Evolutionary conservation across 2,113 vertebrate genomes (phyloP).

Genomic region (Sander lucioperca): DNA sequence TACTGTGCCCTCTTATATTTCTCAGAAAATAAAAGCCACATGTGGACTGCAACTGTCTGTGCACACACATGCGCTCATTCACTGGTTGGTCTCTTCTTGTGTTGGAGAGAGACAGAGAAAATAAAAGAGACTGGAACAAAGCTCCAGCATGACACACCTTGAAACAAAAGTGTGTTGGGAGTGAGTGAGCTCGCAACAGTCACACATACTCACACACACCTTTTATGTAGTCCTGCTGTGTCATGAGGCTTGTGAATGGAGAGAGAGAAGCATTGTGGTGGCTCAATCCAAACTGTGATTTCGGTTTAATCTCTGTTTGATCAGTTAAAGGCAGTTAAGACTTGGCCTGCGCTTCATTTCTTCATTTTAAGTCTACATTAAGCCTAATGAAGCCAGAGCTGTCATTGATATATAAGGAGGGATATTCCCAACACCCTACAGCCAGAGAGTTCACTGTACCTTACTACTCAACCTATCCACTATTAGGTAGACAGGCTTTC

Average conservation of each 20-base stretch:
- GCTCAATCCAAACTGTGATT: conserved; percentile 29
- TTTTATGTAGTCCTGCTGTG: conserved; percentile 31
- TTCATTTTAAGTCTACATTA: background rate
- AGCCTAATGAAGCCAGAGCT: background rate
- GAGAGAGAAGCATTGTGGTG: conserved; percentile 8
- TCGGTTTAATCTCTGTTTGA: background rate
- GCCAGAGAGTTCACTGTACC: background rate
- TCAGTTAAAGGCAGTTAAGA: background rate
- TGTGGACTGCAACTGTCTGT: conserved; percentile 51
- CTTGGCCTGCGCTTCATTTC: background rate
- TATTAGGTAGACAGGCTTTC: background rate
- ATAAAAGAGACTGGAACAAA: conserved; percentile 1
- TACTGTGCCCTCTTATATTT: background rate
- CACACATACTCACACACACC: background rate
- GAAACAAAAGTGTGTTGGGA: conserved; percentile 62
- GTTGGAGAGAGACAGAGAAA: background rate
- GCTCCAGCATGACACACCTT: conserved; percentile 69
- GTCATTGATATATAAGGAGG: background rate
- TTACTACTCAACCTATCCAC: background rate
- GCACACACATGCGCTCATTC: background rate
- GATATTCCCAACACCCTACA: background rate
- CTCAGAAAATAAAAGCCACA: conserved; percentile 17
- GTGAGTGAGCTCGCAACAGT: conserved; percentile 52
- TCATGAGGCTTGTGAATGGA: conserved; percentile 52
- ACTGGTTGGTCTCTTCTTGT: conserved; percentile 54